Evolutionary conservation across 2,797 vertebrate species (phyloP), one percentile per base, ranked within the genome.

Genomic region (Chelon auratus): DNA sequence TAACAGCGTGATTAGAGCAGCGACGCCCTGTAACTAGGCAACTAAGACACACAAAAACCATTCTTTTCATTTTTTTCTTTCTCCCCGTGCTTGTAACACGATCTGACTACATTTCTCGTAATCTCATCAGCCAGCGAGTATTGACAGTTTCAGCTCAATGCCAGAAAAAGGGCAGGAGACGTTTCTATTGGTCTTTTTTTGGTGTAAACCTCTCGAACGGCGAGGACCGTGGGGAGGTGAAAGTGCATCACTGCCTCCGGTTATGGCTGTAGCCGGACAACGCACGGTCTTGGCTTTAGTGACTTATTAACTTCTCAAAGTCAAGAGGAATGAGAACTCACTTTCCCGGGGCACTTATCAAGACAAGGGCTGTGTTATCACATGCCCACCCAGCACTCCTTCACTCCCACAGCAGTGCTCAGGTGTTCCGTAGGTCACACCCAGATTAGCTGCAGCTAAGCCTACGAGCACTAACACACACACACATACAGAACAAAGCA

Each of bases 341-440:
- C 5, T 64, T 63, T 73, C 37, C 70, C 11, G 45, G 33, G 5
- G 30, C 17, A 22, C 24, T 45, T 39, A 72, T 77, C 51, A 39
- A 20, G 45, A 42, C 10, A 10, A 61, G 71, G 64, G 68, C 30
- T 76, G 68, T 85, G 83, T 87, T 86, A 80, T 82, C 84, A 83
- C 89, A 86, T 80, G 85, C 75, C 78, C 61, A 77, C 53, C 24
- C 53, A 47, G 62, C 50, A 52, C 45, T 75, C 15, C 61, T 67
- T 48, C 73, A 59, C 72, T 53, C 67, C 75, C 18, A 30, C 22
- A 30, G 43, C 62, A 36, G 58, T 64, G 69, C 74, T 81, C 75
- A 85, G 81, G 87, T 87, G 83, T 73, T 83, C 76, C 51, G 39
- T 47, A 63, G 43, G 86, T 87, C 82, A 90, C 91, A 86, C 91